Evolutionary conservation across 2,888 invertebrate species (phyloP), one percentile per base, ranked within the genome.

Genomic region (Sicus ferrugineus): DNA sequence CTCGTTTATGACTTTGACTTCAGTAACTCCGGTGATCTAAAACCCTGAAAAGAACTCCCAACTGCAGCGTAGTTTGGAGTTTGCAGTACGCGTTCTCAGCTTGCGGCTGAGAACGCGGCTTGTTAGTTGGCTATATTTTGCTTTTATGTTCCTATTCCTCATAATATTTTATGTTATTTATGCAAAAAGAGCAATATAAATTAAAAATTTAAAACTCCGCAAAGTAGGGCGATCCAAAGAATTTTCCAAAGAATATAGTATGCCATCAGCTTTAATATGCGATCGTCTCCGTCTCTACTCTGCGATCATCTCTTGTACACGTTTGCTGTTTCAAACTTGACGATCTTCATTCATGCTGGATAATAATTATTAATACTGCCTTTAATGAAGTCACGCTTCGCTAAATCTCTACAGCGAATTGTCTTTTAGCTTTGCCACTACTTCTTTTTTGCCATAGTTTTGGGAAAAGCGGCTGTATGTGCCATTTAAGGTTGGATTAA

Each of bases 341-440:
- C 67, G 58, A 67, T 67, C 59, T 59, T 31, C 58, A 46, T 66
- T 66, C 71, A 70, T 72, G 70, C 70, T 64, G 70, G 61, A 69
- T 72, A 69, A 69, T 72, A 69, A 68, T 73, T 73, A 73, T 72
- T 73, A 73, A 72, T 73, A 73, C 72, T 59, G 70, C 69, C 71
- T 73, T 73, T 73, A 72, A 73, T 72, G 72, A 73, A 70, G 72
- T 73, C 73, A 72, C 67, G 73, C 73, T 72, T 72, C 65, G 73
- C 72, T 71, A 56, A 66, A 68, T 59, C 67, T 56, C 65, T 61
- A 62, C 68, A 72, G 75, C 78, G 78, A 78, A 79, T 79, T 79
- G 79, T 79, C 79, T 79, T 79, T 79, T 78, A 78, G 77, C 77
- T 38, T 38, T 56, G 9, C 28, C 16, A 4, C 16, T 7, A 30